Percentiles rank a stretch among this genome's conserved stretches.
phyloP scores from a whole-genome alignment of 2,797 vertebrate genomes.

The Girardinus metallicus region DNA sequence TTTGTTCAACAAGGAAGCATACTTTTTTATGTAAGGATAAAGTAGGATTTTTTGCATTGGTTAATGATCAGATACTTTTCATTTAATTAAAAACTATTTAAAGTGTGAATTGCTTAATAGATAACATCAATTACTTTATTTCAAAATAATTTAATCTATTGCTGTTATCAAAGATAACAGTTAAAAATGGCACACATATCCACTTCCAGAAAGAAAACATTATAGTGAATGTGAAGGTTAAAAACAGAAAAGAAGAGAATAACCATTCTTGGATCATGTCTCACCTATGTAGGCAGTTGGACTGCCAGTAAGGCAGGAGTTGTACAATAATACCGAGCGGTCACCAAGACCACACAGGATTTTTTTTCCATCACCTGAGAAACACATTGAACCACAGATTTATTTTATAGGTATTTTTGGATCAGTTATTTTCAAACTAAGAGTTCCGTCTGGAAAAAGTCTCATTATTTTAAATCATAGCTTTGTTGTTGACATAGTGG shows the following conservation, averaged over 20 bases:
- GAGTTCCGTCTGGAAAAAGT: constrained; percentile 7
- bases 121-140: neutral
- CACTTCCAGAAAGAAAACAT: constrained; percentile 16
- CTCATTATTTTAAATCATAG: constrained; percentile 7
- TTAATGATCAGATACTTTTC: neutral
- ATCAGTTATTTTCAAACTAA: constrained; percentile 6
- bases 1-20: neutral
- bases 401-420: constrained; percentile 19
- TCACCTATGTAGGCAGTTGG: constrained; percentile 87
- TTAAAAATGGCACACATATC: constrained; percentile 3
- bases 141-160: constrained; percentile 30
- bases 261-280: constrained; percentile 11
- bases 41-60: neutral
- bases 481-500: neutral
- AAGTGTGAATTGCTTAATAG: neutral
- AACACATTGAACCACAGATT: constrained; percentile 46
- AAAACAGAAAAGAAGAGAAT: constrained; percentile 17
- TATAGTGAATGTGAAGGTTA: neutral
- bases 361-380: constrained; percentile 86
- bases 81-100: neutral
- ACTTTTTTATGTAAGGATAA: neutral
- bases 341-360: constrained; percentile 90
- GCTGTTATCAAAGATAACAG: constrained; percentile 21
- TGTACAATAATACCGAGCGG: constrained; percentile 82
- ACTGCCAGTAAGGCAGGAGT: constrained; percentile 76